phyloP scores from a whole-genome alignment of 2,113 vertebrate species.

The Daphoenositta chrysoptera region DNA sequence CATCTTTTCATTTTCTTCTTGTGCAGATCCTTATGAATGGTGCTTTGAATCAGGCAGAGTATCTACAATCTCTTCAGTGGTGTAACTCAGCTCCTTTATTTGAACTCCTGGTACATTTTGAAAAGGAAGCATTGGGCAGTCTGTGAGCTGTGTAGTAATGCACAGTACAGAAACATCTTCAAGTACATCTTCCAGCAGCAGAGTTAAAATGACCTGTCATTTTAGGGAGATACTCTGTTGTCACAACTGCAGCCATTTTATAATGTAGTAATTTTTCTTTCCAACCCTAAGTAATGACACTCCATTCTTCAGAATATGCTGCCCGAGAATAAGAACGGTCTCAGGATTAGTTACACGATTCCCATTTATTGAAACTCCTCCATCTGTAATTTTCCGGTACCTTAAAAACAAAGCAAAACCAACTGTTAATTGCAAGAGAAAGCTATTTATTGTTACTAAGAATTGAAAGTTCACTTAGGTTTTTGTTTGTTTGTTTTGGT shows the following conservation, averaged over 20 bases:
- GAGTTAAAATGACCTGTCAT: rapidly evolving
- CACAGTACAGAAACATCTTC: background rate
- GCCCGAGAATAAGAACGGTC: conserved; percentile 82
- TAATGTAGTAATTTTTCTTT: conserved; percentile 91
- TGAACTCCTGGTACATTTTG: background rate
- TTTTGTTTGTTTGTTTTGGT: background rate
- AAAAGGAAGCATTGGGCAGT: background rate
- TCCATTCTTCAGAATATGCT: conserved; percentile 91
- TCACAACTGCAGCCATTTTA: conserved; percentile 88
- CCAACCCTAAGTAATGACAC: conserved; percentile 89
- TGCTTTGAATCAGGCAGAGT: background rate
- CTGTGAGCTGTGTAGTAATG: background rate
- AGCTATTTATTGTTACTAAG: background rate
- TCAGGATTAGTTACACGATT: conserved; percentile 79
- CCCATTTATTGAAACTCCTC: conserved; percentile 92
- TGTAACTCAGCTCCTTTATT: background rate
- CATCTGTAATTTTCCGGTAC: conserved; percentile 85
- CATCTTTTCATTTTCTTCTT: background rate
- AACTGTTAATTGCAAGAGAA: background rate
- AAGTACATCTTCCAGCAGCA: background rate
- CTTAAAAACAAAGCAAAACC: conserved; percentile 65
- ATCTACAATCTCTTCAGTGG: background rate
- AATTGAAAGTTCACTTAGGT: background rate
- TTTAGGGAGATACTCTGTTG: background rate
- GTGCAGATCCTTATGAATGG: background rate